Evolutionary conservation across 2,888 invertebrate genomes (phyloP).

Genomic region (Oscheius sp.): DNA sequence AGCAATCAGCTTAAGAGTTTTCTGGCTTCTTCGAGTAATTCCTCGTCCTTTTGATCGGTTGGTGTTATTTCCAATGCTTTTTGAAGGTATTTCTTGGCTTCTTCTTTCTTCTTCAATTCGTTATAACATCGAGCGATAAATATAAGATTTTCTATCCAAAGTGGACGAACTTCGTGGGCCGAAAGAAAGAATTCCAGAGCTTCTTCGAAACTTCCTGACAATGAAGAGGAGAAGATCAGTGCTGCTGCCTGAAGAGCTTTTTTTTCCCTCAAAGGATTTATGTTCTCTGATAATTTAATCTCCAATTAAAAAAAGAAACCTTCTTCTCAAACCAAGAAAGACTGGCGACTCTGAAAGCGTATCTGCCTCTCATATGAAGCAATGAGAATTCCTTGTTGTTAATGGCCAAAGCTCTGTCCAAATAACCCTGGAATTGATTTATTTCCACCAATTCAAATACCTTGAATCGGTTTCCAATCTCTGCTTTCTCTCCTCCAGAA

Average conservation of each 20-base stretch:
- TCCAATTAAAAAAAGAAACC: conserved; percentile 17
- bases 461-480: conserved; percentile 66
- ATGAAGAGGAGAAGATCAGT: conserved; percentile 52
- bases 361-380: conserved; percentile 57
- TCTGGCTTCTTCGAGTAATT: conserved; percentile 46
- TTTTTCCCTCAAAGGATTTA: too few relatives aligned
- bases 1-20: too few relatives aligned
- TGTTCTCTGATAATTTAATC: background rate
- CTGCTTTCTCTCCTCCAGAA: conserved; percentile 67
- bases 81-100: conserved; percentile 54
- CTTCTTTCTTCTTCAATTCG: conserved; percentile 57
- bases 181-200: conserved; percentile 53
- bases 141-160: conserved; percentile 73
- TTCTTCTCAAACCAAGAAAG: conserved; percentile 60
- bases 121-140: conserved; percentile 71
- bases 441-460: conserved; percentile 24
- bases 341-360: conserved; percentile 56
- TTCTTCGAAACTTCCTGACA: conserved; percentile 56
- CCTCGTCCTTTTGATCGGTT: conserved; percentile 49
- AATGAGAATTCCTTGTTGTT: conserved; percentile 52
- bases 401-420: conserved; percentile 60
- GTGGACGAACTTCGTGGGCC: conserved; percentile 70
- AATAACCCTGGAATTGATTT: conserved; percentile 47
- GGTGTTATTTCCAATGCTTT: conserved; percentile 42
- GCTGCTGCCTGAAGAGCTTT: conserved; percentile 55